Conservation (phyloP, 2,113 vertebrate species). For the Rhabdornis inornatus region DNA sequence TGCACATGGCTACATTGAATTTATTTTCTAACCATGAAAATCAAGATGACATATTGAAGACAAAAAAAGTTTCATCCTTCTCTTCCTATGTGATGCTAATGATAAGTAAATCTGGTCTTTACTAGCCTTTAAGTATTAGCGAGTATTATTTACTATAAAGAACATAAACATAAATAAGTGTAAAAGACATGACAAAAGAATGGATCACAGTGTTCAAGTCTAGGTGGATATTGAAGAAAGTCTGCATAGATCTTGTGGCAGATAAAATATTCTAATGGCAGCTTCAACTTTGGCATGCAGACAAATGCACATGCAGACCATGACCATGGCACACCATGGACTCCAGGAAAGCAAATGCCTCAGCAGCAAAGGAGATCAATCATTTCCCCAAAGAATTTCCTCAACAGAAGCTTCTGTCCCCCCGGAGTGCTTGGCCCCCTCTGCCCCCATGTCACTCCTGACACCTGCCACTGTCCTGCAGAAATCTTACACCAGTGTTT, state of each 20-base stretch:
- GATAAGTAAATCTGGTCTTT: not conserved
- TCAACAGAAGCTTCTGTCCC: not conserved
- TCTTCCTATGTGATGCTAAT: not conserved
- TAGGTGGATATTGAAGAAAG: not conserved
- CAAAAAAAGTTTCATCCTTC: not conserved
- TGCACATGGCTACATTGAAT: not conserved
- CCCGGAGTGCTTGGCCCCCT: accelerated
- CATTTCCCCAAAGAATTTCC: not conserved
- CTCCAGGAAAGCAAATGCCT: not conserved
- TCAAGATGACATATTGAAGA: not conserved
- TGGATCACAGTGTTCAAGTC: not conserved
- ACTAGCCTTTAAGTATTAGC: not conserved
- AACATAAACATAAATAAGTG: too few species aligned
- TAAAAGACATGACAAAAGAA: not conserved
- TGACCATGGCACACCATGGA: not conserved
- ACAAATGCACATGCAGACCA: accelerated
- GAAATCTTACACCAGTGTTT: not conserved
- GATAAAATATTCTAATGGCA: not conserved
- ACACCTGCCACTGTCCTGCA: not conserved
- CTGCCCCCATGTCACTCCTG: not conserved
- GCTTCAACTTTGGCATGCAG: not conserved
- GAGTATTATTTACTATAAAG: not conserved
- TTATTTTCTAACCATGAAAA: not conserved
- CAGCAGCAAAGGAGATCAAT: not conserved
- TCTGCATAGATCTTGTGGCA: not conserved